Evolutionary conservation across 2,797 vertebrate genomes (phyloP).

Genomic region (Sebastes steindachneri): DNA sequence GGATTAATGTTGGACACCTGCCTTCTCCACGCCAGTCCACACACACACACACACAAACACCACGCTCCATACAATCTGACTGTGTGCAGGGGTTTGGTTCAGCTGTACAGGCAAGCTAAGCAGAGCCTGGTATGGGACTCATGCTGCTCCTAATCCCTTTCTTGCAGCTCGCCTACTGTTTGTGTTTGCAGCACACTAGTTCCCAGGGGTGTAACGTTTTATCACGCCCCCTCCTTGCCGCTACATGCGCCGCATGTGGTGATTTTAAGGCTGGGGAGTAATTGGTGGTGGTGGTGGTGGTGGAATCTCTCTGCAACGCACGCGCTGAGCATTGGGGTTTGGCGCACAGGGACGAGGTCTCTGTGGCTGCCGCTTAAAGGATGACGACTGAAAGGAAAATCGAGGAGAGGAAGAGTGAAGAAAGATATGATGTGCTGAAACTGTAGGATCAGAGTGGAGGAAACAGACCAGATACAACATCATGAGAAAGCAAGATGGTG

Average conservation of each 20-base stretch:
- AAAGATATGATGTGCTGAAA: background rate
- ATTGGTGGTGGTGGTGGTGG: background rate
- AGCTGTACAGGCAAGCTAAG: background rate
- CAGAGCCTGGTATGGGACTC: constrained; percentile 34
- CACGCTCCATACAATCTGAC: background rate
- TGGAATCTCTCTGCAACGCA: background rate
- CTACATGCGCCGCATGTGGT: constrained; percentile 21
- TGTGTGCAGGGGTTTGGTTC: constrained; percentile 2
- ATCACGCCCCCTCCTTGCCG: background rate
- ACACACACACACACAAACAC: background rate
- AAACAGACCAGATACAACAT: constrained; percentile 15
- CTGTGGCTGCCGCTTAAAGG: background rate
- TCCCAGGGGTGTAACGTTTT: constrained; percentile 43
- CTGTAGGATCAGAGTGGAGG: constrained; percentile 8
- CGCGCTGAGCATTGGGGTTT: background rate
- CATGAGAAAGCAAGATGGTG: constrained; percentile 9
- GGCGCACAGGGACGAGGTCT: background rate
- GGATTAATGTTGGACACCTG: constrained; percentile 22
- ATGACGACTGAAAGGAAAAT: background rate
- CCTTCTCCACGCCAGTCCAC: background rate
- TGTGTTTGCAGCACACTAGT: constrained; percentile 46
- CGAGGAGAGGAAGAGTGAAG: background rate
- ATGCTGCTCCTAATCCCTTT: constrained; percentile 51
- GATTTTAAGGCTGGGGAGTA: constrained; percentile 23
- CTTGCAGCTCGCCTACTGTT: constrained; percentile 44